Base-by-base conservation (phyloP, 2,113 vertebrate genomes). In the Ciconia stormi region DNA sequence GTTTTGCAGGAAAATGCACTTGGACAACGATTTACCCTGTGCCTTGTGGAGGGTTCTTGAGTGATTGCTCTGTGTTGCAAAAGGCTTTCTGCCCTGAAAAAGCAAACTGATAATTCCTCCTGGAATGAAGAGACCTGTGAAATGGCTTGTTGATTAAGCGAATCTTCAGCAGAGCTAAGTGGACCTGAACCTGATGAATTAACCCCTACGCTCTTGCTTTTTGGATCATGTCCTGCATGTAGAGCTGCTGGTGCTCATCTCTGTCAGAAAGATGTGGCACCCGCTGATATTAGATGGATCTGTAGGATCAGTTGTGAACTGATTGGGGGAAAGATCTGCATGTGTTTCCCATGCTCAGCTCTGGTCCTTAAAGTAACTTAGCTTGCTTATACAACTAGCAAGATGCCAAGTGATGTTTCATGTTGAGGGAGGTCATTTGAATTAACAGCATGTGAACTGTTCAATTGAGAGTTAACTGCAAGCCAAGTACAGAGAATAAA, bases 311-410 rank as follows among this genome's bases (percentile, higher is more conserved):
- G 12, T 32, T 67, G 23, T 53, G 59, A 76, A 34, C 20, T 0
- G 1, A 11, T 1, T 25, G 21, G 18, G 16, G 15, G 23, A 22
- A 61, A 55, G 40, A n/a, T 8, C 42, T 46, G 4, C 8, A 0
- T 30, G 52, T n/a, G 34, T 52, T 89, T 71, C 47, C 42, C 34
- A 2, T 11, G 23, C 58, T 82, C 17, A 17, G 27, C 36, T 80
- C 58, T 47, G 36, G 36, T 71, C 46, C 58, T 49, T 87, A 36
- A 50, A 93, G 61, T 49, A 53, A 34, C 34, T 40, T 32, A 9
- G 3, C 53, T 74, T 36, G 21, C 19, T 61, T 49, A 15, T 26
- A 38, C 53, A 34, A 52, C 23, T 6, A 25, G 38, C 20, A 55
- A 22, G 38, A 20, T 38, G 46, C 23, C 53, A n/a, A 73, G 73